Evolutionary conservation across 2,797 vertebrate genomes (phyloP), one percentile per base, ranked within the genome.

Genomic region (Macroramphosus scolopax): DNA sequence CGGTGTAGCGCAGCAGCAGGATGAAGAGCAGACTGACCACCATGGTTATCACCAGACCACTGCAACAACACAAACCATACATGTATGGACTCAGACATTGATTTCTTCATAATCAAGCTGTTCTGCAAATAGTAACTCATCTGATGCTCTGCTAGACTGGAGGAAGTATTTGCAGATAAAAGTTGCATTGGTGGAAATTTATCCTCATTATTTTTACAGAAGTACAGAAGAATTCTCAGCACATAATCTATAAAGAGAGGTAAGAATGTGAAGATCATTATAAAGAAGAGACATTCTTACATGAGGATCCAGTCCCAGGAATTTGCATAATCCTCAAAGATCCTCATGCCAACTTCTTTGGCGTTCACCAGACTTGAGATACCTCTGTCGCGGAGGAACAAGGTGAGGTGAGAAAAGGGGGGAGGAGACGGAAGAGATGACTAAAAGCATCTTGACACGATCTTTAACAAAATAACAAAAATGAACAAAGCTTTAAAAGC

Each of bases 241-340:
- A n/a, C 18, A 31, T 15, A 16, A 26, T 41, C 24, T n/a, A 46
- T 4, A 22, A 14, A 41, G 8, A 20, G 12, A 31, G n/a, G 6
- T 5, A 0, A 13, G 18, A 49, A 25, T n/a, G 36, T 39, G 10
- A 29, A 31, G 35, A 57, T 17, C 5, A 17, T 9, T 2, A 28
- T 17, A 71, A 39, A n/a, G 24, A 24, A 36, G 3, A 52, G 25
- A 2, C 29, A 17, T 47, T 81, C 95, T 93, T 91, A 99, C 96
- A 93, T 85, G 70, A 99, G 85, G 66, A 99, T 97, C 96, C 94
- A 98, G 72, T 92, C 88, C 96, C 96, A 99, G 52, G 93, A 95
- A 59, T 89, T 93, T 59, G 92, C 89, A 68, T 94, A 98, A 82
- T 99, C 96, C 84, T 99, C 96, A 86, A 97, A 93, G 74, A 96